A percentile compares a stretch with the other conserved stretches of the same genome.
Evolutionary conservation across 2,888 invertebrate species (phyloP).

Genomic region (Phragmatobia fuliginosa): DNA sequence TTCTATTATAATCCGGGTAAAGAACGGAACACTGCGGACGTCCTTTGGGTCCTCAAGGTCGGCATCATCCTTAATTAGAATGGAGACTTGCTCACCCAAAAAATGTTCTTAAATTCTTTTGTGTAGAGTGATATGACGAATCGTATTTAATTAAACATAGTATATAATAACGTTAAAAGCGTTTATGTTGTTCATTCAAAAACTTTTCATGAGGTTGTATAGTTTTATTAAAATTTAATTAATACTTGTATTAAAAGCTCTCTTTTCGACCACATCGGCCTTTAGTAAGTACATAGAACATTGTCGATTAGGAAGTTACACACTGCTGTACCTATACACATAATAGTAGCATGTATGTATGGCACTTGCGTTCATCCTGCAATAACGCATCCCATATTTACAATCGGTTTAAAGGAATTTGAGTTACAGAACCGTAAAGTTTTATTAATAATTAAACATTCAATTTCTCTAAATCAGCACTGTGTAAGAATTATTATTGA

Average conservation of each 20-base stretch:
- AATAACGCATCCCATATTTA: too few species aligned
- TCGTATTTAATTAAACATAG: conserved; percentile 31
- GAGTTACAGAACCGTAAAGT: too few species aligned
- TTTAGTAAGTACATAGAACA: too few species aligned
- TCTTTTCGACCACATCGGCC: too few species aligned
- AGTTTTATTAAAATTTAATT: neutral
- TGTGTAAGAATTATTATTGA: too few species aligned
- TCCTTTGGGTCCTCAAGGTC: conserved; percentile 14
- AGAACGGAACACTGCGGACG: conserved; percentile 32
- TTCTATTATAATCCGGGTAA: conserved; percentile 55
- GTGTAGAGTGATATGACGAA: conserved; percentile 36
- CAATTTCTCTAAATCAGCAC: too few species aligned
- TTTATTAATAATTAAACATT: too few species aligned
- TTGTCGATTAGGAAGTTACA: too few species aligned
- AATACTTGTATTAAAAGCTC: neutral
- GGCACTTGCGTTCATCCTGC: too few species aligned
- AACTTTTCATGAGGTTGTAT: neutral
- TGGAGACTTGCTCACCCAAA: conserved; percentile 33
- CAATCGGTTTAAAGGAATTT: too few species aligned
- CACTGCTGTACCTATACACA: too few species aligned
- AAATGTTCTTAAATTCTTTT: conserved; percentile 44
- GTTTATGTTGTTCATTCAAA: neutral
- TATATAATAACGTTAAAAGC: conserved; percentile 16
- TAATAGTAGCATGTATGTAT: too few species aligned
- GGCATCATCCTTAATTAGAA: conserved; percentile 42